These are phyloP conservation scores for Alloplasta piceator DNA, from an alignment of 2,888 invertebrate genomes.

Conservation along the genomic window DNA sequence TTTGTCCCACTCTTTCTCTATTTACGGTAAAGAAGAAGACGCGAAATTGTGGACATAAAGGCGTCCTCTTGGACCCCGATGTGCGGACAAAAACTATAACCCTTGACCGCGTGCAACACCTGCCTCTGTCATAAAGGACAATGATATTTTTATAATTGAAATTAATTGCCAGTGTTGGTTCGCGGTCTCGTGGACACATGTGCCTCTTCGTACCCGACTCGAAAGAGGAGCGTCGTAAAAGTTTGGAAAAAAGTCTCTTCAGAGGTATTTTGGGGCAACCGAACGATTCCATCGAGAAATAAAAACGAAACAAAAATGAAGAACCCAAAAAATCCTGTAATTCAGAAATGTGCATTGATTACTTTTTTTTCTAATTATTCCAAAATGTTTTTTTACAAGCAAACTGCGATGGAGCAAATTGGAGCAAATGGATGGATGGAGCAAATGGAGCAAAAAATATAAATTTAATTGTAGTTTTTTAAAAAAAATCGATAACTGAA, in stretches of 20 bases:
- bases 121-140: conserved; percentile 80
- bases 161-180: conserved; percentile 78
- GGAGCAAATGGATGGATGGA: no score
- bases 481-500: no score
- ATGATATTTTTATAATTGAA: conserved; percentile 83
- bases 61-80: not conserved
- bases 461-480: no score
- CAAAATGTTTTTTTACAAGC: no score
- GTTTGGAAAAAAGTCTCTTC: conserved; percentile 27
- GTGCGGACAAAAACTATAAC: conserved; percentile 73
- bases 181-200: conserved; percentile 58
- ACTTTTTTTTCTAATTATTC: no score
- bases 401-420: no score
- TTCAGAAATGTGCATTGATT: not conserved
- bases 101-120: conserved; percentile 80
- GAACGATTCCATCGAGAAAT: conserved; percentile 31
- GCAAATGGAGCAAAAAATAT: no score
- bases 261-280: conserved; percentile 5
- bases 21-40: not conserved
- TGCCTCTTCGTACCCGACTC: conserved; percentile 2
- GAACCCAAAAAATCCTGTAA: conserved; percentile 1
- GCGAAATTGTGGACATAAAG: conserved; percentile 64
- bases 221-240: conserved; percentile 66
- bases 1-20: no score
- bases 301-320: conserved; percentile 6